These are phyloP conservation scores for Rotaria sp. DNA, from an alignment of 2,888 invertebrate genomes.

Conservation along the genomic window DNA sequence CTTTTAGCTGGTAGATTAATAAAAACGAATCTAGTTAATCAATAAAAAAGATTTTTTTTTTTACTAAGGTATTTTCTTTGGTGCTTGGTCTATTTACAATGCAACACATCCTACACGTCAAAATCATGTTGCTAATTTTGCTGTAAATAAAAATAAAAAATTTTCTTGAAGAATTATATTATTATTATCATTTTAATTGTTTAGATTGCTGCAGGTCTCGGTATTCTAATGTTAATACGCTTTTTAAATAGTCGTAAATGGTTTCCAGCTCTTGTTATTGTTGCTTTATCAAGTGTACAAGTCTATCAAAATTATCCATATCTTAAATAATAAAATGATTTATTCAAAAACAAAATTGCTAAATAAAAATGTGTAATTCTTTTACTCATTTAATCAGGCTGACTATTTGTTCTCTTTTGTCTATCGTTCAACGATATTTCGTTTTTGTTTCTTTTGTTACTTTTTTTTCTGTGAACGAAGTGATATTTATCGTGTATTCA, in stretches of 20 bases:
- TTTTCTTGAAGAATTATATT: not conserved
- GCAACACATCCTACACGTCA: not conserved
- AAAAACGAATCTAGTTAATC: no score
- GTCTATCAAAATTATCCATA: not conserved
- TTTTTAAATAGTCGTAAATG: not conserved
- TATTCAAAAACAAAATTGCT: no score
- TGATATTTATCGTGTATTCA: not conserved
- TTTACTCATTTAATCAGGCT: not conserved
- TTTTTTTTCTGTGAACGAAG: not conserved
- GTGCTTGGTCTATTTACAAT: not conserved
- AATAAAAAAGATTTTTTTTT: no score
- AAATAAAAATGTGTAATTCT: no score
- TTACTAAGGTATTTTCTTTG: not conserved
- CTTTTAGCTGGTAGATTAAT: not conserved
- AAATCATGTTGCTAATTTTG: conserved; percentile 2
- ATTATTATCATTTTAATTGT: not conserved
- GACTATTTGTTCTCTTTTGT: not conserved
- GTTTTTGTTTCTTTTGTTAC: not conserved
- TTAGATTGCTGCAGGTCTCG: not conserved
- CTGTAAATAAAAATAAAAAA: not conserved
- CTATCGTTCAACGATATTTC: not conserved
- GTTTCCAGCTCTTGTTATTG: not conserved
- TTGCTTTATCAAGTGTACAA: not conserved
- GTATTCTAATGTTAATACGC: not conserved
- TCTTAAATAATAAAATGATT: not conserved